Evolutionary conservation across 1,140 invertebrate genomes (phyloP).

Genomic region (Oncopeltus fasciatus): DNA sequence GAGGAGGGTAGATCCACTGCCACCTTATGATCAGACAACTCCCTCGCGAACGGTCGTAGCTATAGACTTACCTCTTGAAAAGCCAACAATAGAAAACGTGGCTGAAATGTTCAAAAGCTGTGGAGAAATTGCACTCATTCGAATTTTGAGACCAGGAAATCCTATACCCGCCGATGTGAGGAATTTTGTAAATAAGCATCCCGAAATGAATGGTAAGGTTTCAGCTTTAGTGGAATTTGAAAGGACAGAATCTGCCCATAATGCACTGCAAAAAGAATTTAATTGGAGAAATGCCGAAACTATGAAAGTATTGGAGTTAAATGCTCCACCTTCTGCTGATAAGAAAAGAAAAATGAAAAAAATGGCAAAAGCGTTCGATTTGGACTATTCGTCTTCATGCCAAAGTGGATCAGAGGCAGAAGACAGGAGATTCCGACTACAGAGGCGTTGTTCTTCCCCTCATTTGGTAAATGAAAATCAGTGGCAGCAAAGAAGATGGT

Average conservation of each 20-base stretch:
- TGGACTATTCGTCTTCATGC: conserved; percentile 40
- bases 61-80: conserved; percentile 66
- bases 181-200: conserved; percentile 76
- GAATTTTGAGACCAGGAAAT: conserved; percentile 72
- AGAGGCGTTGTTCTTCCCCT: conserved; percentile 40
- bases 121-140: conserved; percentile 74
- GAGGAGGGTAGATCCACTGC: conserved; percentile 67
- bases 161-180: conserved; percentile 75
- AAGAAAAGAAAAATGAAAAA: conserved; percentile 33
- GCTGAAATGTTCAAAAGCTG: conserved; percentile 73
- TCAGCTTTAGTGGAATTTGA: conserved; percentile 84
- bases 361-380: conserved; percentile 23
- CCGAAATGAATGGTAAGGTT: conserved; percentile 66
- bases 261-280: conserved; percentile 52
- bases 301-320: conserved; percentile 26
- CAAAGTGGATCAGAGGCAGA: conserved; percentile 52
- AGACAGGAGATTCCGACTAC: conserved; percentile 33
- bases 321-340: conserved; percentile 28
- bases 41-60: conserved; percentile 80
- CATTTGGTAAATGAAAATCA: conserved; percentile 36
- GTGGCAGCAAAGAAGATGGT: conserved; percentile 40
- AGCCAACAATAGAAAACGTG: conserved; percentile 70
- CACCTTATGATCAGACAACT: conserved; percentile 78
- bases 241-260: conserved; percentile 65
- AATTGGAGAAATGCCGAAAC: conserved; percentile 28